Evolutionary conservation across 2,113 vertebrate genomes (phyloP).

Genomic region (Caloenas nicobarica): DNA sequence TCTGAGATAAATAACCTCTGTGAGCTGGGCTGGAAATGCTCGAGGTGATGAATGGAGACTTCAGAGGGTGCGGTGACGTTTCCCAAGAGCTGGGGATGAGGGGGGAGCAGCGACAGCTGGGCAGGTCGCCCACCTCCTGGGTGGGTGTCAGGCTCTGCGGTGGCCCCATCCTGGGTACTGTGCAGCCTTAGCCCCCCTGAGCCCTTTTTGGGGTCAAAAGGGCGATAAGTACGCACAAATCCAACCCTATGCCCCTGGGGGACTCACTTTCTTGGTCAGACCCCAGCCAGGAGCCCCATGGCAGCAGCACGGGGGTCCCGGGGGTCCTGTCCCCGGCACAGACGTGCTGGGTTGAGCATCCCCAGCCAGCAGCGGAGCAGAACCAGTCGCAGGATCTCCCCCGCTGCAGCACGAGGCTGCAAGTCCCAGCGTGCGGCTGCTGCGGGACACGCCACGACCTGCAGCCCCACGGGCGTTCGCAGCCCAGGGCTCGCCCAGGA

Average conservation of each 20-base stretch:
- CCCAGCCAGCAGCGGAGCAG: too few relatives aligned
- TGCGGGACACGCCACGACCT: rapidly evolving
- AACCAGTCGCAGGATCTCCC: neutral
- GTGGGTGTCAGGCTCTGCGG: neutral
- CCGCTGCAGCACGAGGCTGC: neutral
- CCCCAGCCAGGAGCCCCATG: neutral
- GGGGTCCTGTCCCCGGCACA: neutral
- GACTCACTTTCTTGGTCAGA: rapidly evolving
- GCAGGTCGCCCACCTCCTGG: rapidly evolving
- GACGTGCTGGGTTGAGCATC: too few relatives aligned
- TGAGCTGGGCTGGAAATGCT: rapidly evolving
- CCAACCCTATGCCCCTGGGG: rapidly evolving
- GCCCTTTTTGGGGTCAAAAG: rapidly evolving
- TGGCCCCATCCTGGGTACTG: neutral
- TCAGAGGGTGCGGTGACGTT: rapidly evolving
- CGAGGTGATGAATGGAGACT: rapidly evolving
- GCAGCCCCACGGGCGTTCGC: neutral
- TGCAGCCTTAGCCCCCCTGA: neutral
- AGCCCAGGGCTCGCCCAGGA: neutral
- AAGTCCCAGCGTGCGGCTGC: rapidly evolving
- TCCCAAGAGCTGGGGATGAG: neutral
- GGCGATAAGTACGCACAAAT: rapidly evolving
- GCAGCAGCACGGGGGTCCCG: neutral
- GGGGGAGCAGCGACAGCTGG: neutral
- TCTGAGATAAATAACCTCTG: neutral